Evolutionary conservation across 2,797 vertebrate genomes (phyloP).

Genomic region (Gymnoscopelus microlampas): DNA sequence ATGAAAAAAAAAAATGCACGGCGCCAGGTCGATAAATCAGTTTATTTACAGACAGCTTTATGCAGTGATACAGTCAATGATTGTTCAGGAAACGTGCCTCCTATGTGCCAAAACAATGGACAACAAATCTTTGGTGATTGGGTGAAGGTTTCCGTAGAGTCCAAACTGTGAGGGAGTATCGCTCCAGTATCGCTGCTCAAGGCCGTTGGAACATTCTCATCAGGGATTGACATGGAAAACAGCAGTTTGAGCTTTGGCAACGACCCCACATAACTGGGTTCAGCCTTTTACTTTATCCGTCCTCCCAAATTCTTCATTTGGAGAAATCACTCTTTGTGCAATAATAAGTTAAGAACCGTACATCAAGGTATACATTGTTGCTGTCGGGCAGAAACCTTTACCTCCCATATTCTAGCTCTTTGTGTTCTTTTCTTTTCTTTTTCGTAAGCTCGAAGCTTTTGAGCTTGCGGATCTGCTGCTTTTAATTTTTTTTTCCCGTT

Average conservation of each 20-base stretch:
- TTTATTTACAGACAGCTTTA: constrained; percentile 60
- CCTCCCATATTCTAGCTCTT: too few species aligned
- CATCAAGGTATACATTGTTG: too few species aligned
- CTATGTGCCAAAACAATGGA: constrained; percentile 15
- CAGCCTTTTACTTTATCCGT: constrained; percentile 22
- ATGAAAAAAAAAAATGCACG: constrained; percentile 26
- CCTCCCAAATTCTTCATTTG: constrained; percentile 22
- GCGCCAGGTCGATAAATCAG: constrained; percentile 48
- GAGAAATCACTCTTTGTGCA: constrained; percentile 29
- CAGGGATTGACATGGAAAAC: constrained; percentile 82
- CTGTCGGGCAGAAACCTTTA: too few species aligned
- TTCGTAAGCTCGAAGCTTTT: too few species aligned
- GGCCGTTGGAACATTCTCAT: constrained; percentile 80
- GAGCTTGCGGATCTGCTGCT: too few species aligned
- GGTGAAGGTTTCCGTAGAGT: constrained; percentile 36
- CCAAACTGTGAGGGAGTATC: constrained; percentile 73
- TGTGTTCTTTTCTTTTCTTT: too few species aligned
- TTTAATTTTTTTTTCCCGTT: too few species aligned
- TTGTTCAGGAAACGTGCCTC: constrained; percentile 39
- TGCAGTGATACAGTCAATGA: constrained; percentile 44
- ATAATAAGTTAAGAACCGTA: constrained; percentile 13
- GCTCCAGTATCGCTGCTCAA: constrained; percentile 73
- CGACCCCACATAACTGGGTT: constrained; percentile 51
- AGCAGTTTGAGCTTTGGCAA: constrained; percentile 85
- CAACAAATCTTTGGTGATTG: constrained; percentile 51